Conservation (phyloP, 1,140 invertebrate species). For the Odontomachus brunneus region DNA sequence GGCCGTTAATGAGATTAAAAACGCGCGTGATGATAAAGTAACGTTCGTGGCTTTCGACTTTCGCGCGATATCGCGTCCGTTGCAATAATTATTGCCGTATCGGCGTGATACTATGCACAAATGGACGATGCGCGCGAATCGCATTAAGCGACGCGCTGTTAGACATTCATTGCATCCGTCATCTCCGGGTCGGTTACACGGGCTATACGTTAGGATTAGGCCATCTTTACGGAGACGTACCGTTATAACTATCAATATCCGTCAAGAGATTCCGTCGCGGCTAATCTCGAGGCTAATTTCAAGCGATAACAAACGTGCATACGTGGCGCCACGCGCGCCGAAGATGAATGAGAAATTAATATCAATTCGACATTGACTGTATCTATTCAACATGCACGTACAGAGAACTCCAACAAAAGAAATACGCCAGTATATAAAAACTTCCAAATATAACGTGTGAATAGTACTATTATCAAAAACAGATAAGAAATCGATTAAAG, state of each 20-base stretch:
- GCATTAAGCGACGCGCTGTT: neutral
- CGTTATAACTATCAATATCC: conserved; percentile 16
- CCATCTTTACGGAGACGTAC: neutral
- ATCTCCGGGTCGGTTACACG: neutral
- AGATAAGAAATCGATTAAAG: no score
- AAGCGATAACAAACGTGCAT: neutral
- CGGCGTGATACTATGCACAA: neutral
- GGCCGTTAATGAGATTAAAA: conserved; percentile 21
- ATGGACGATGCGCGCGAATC: neutral
- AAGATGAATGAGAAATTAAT: no score
- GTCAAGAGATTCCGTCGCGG: neutral
- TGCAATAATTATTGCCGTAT: conserved; percentile 2
- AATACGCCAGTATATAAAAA: no score
- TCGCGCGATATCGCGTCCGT: neutral
- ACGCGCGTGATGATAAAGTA: conserved; percentile 7
- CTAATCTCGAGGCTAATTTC: conserved; percentile 8
- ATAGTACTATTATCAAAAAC: no score
- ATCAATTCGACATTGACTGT: no score
- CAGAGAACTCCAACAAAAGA: no score
- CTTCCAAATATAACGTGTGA: no score
- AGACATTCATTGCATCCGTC: conserved; percentile 12
- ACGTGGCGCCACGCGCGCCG: neutral
- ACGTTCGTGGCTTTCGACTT: neutral
- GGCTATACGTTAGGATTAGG: neutral
- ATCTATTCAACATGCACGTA: no score